Evolutionary conservation across 2,113 vertebrate genomes (phyloP).

Genomic region (Bungarus multicinctus): DNA sequence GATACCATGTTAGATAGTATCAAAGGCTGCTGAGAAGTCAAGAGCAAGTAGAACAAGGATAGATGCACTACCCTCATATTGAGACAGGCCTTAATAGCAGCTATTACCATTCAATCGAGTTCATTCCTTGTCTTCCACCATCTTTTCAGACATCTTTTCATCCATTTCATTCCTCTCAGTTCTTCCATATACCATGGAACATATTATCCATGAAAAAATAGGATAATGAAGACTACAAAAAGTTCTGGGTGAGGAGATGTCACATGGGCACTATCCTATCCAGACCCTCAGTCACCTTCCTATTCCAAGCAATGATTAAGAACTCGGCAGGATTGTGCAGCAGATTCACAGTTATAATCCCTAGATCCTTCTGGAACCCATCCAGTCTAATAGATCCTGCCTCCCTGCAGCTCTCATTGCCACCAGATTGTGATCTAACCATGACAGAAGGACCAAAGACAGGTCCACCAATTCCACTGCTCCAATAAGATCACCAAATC

Average conservation of each 20-base stretch:
- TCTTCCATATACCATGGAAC: background rate
- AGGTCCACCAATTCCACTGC: background rate
- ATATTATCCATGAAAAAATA: too few relatives aligned
- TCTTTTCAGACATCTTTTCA: background rate
- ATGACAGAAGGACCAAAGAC: too few relatives aligned
- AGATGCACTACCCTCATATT: background rate
- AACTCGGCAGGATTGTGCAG: too few relatives aligned
- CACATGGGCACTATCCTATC: too few relatives aligned
- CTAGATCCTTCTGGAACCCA: background rate
- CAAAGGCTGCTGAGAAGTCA: background rate
- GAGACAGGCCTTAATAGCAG: background rate
- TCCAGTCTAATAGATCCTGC: background rate
- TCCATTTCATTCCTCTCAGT: background rate
- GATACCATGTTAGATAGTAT: background rate
- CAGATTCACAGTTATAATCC: too few relatives aligned
- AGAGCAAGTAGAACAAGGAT: background rate
- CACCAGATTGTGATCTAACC: too few relatives aligned
- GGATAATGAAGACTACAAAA: too few relatives aligned
- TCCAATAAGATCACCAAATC: background rate
- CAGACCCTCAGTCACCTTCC: too few relatives aligned
- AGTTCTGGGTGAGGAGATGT: too few relatives aligned
- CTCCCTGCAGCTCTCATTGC: background rate
- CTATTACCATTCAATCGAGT: background rate
- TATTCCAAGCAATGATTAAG: too few relatives aligned
- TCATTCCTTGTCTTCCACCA: background rate